phyloP scores from a whole-genome alignment of 53 echinoderm and acorn worm species.

The Luidia sarsii region DNA sequence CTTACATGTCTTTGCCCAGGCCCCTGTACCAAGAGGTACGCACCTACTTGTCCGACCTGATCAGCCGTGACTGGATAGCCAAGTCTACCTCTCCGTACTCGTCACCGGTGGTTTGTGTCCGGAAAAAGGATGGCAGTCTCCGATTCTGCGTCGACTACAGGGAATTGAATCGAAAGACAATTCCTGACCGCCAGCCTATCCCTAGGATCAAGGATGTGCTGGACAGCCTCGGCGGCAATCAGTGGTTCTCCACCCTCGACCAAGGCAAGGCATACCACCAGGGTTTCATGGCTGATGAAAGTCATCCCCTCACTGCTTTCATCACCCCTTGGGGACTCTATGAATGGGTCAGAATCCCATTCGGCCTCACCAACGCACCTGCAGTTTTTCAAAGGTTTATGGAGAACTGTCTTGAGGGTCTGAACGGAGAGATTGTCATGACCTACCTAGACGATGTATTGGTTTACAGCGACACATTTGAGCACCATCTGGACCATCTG shows the following conservation, averaged over 20 bases:
- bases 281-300: slow-evolving; percentile 63
- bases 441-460: slow-evolving; percentile 57
- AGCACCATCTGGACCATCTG: slow-evolving; percentile 19
- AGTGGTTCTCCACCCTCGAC: slow-evolving; percentile 73
- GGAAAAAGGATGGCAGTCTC: too few relatives aligned
- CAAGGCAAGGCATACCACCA: slow-evolving; percentile 77
- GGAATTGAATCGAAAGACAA: slow-evolving; percentile 11
- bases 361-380: too few relatives aligned
- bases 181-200: neutral
- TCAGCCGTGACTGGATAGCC: slow-evolving; percentile 52
- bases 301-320: too few relatives aligned
- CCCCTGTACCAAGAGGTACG: slow-evolving; percentile 63
- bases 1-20: slow-evolving; percentile 55
- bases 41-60: slow-evolving; percentile 58
- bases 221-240: slow-evolving; percentile 16
- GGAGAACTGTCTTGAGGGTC: slow-evolving; percentile 51
- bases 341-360: too few relatives aligned
- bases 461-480: slow-evolving; percentile 11
- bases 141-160: slow-evolving; percentile 29
- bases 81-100: slow-evolving; percentile 65
- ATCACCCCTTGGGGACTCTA: too few relatives aligned
- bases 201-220: slow-evolving; percentile 32
- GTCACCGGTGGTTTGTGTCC: slow-evolving; percentile 61
- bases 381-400: slow-evolving; percentile 57
- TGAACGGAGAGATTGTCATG: slow-evolving; percentile 27